These are phyloP conservation scores for Muscina levida DNA, from an alignment of 2,888 invertebrate species.

Conservation along the genomic window DNA sequence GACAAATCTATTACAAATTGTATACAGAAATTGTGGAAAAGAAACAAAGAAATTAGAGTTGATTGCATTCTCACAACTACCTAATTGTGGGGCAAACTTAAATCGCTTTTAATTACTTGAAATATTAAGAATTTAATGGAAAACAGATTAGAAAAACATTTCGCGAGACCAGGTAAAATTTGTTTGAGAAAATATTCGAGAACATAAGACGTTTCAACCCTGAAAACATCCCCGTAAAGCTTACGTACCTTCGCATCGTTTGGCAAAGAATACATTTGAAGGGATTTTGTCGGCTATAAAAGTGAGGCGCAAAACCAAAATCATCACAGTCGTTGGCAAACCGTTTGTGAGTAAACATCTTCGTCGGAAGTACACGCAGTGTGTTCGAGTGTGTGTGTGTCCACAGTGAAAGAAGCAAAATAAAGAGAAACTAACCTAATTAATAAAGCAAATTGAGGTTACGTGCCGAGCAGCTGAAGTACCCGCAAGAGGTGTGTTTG, in stretches of 20 bases:
- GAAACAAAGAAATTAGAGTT: conserved; percentile 5
- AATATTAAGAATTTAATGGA: not conserved
- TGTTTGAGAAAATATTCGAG: not conserved
- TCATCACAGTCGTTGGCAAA: conserved; percentile 54
- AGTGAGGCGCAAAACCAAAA: not conserved
- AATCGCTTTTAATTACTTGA: not conserved
- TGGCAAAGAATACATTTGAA: conserved; percentile 61
- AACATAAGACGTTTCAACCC: not conserved
- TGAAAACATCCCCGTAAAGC: not conserved
- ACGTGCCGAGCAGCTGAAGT: conserved; percentile 33
- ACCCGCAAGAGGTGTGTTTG: conserved; percentile 46
- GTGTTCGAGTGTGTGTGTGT: conserved; percentile 30
- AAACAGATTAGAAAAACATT: not conserved
- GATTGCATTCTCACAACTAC: not conserved
- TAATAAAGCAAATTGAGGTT: conserved; percentile 44
- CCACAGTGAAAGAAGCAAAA: conserved; percentile 7
- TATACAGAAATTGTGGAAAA: not conserved
- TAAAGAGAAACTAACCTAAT: conserved; percentile 38
- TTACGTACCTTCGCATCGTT: conserved; percentile 49
- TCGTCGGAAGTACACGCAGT: not conserved
- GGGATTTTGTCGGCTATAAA: conserved; percentile 52
- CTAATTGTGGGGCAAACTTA: conserved; percentile 42
- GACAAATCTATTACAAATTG: too few species aligned
- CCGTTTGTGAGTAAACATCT: conserved; percentile 16
- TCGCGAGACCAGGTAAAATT: conserved; percentile 1